Evolutionary conservation across 2,113 vertebrate genomes (phyloP).

Genomic region (Ciconia boyciana): DNA sequence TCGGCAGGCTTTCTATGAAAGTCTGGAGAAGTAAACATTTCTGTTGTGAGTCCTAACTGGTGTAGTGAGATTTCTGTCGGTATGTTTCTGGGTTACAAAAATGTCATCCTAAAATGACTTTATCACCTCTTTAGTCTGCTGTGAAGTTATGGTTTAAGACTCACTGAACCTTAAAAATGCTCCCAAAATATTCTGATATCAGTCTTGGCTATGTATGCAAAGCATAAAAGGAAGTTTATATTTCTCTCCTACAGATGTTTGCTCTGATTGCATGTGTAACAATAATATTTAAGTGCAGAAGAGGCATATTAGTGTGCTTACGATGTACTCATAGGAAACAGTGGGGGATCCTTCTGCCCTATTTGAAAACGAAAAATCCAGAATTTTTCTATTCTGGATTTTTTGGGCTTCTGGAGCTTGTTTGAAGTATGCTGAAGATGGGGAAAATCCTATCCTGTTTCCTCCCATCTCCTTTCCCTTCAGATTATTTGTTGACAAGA

Average conservation of each 20-base stretch:
- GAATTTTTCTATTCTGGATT: background rate
- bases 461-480: background rate
- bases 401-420: background rate
- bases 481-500: background rate
- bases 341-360: background rate
- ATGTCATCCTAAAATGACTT: background rate
- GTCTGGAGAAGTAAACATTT: background rate
- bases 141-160: background rate
- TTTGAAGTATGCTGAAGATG: background rate
- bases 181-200: background rate
- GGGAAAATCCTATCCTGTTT: background rate
- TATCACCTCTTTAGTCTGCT: background rate
- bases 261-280: background rate
- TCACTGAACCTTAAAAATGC: background rate
- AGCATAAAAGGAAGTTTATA: background rate
- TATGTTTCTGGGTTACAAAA: background rate
- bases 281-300: background rate
- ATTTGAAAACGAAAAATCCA: background rate
- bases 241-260: background rate
- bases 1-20: background rate
- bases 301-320: background rate
- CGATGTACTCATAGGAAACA: background rate
- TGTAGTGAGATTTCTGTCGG: background rate
- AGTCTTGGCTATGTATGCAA: background rate
- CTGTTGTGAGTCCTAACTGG: rapidly evolving